A percentile compares a stretch with the other conserved stretches of the same genome.
These are phyloP conservation scores for Rhegmatorhina hoffmannsi DNA, from an alignment of 2,113 vertebrate genomes.

Conservation along the genomic window DNA sequence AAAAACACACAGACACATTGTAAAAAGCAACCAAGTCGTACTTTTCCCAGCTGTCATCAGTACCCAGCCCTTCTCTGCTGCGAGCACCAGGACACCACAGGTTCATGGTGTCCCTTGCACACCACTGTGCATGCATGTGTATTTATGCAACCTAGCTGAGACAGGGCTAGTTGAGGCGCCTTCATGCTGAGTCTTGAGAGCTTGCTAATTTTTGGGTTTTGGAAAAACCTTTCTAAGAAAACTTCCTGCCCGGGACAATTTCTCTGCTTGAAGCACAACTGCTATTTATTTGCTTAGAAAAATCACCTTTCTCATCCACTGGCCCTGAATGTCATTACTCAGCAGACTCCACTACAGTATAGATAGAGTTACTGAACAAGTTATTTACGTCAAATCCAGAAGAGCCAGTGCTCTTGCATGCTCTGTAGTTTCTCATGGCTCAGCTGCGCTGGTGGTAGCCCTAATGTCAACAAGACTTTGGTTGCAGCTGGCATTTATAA, in stretches of 20 bases:
- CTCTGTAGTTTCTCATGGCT: constrained; percentile 27
- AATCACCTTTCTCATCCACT: not conserved
- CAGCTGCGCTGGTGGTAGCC: not conserved
- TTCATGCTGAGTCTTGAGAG: not conserved
- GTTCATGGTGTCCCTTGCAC: not conserved
- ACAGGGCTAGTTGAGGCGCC: not conserved
- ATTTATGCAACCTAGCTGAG: not conserved
- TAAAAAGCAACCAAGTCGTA: not conserved
- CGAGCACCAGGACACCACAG: not conserved
- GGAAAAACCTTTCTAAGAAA: not conserved
- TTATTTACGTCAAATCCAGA: constrained; percentile 26
- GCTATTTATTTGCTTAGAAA: not conserved
- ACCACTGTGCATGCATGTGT: fast-evolving
- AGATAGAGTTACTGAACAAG: not conserved
- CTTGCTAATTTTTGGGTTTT: not conserved
- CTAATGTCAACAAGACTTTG: constrained; percentile 25
- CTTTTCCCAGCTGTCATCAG: not conserved
- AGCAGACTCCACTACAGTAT: not conserved
- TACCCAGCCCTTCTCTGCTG: not conserved
- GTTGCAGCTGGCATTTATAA: not conserved
- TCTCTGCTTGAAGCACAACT: not conserved
- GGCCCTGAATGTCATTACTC: not conserved
- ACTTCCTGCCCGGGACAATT: not conserved
- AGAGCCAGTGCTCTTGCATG: not conserved
- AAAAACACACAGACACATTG: fast-evolving